Evolutionary conservation across 2,888 invertebrate genomes (phyloP).

Genomic region (Myopa testacea): DNA sequence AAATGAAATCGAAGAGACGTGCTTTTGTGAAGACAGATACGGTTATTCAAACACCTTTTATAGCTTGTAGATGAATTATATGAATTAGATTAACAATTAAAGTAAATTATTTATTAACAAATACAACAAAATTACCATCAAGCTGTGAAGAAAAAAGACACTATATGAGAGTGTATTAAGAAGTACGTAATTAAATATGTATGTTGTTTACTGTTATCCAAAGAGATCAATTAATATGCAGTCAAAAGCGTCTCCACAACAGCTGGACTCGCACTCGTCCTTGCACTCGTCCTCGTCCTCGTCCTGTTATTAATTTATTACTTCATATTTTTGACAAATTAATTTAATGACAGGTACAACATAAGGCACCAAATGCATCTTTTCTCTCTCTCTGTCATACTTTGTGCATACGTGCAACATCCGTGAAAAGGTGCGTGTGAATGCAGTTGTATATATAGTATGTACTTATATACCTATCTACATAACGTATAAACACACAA

Average conservation of each 20-base stretch:
- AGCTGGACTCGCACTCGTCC: background rate
- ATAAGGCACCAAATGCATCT: background rate
- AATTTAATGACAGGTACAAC: conserved; percentile 60
- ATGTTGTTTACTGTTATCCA: background rate
- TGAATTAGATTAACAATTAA: no score
- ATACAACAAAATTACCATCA: no score
- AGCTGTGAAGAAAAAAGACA: background rate
- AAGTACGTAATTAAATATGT: background rate
- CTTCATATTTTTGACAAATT: conserved; percentile 66
- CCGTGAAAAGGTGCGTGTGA: background rate
- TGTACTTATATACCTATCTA: background rate
- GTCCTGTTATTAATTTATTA: conserved; percentile 56
- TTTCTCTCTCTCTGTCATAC: background rate
- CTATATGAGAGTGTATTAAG: background rate
- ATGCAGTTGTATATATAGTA: conserved; percentile 5
- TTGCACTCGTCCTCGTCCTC: background rate
- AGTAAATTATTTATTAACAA: no score
- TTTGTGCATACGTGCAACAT: background rate
- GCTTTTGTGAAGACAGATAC: no score
- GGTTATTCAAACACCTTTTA: no score
- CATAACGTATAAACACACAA: no score
- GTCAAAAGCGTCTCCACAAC: no score
- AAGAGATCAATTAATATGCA: no score
- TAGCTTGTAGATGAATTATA: no score
- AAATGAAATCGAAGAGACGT: no score